Evolutionary conservation across 2,113 vertebrate genomes (phyloP), one percentile per base, ranked within the genome.

Genomic region (Atherinomorus stipes): DNA sequence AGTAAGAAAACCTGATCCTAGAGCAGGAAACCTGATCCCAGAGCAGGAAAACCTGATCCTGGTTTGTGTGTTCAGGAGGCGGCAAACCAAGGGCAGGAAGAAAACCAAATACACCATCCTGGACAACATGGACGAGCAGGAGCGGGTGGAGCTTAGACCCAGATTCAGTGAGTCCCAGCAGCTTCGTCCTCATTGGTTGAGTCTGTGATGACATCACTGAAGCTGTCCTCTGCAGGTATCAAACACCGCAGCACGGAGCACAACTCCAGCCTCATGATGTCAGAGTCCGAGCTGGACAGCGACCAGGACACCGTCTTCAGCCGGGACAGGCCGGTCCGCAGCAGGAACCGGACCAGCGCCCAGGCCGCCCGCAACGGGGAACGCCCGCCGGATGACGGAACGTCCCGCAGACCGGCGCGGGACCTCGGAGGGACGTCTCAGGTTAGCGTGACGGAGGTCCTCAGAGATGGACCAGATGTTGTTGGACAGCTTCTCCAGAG

Each of bases 191-290:
- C 12, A 42, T 42, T 42, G 12, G 40, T 42, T 15, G 5, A 16
- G 31, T 9, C 8, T 34, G 31, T 34, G 31, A 34, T 34, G 31
- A 34, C 31, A 34, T 34, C 31, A 34, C 38, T 1, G n/a, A 18
- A 10, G 15, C n/a, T 22, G 34, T 22, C 23, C n/a, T 21, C 73
- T 59, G 58, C 76, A 96, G 96, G 95, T 61, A 93, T 98, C 84
- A 97, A 97, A 76, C 96, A 97, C 84, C 94, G 94, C 90, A 97
- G 96, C 92, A 96, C 95, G 1, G 95, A 96, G 89, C 96, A 97
- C 91, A 96, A 95, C 93, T 96, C 95, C 87, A 95, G 97, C 85
- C 90, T 99, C 71, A 97, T 97, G 96, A 95, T 97, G 81, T 98
- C 97, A 0, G 96, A 98, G 77, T 97, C 96, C 0, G 97, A 98